Percentiles rank a stretch among this genome's conserved stretches.
phyloP scores from a whole-genome alignment of 2,113 vertebrate species.

The Plectropomus leopardus region DNA sequence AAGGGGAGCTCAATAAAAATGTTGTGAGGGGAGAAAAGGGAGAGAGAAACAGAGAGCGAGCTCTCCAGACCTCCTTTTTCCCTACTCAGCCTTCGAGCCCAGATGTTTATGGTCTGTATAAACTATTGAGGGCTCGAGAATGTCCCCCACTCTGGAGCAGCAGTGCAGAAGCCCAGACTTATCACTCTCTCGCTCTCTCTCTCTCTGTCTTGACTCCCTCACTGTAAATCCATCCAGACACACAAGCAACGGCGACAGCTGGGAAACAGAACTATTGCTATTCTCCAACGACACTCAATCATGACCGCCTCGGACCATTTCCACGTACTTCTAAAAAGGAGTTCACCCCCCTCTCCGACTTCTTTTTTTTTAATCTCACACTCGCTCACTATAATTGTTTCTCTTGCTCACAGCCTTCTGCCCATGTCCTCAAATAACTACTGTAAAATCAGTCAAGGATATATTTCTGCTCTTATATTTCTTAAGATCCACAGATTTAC shows the following conservation, averaged over 20 bases:
- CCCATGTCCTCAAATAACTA: conserved; percentile 53
- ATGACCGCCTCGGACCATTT: conserved; percentile 70
- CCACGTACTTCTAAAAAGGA: conserved; percentile 59
- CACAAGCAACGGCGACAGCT: conserved; percentile 77
- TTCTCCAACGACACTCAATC: conserved; percentile 76
- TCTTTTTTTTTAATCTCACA: conserved; percentile 37
- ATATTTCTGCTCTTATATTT: conserved; percentile 14
- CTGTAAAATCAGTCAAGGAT: conserved; percentile 14
- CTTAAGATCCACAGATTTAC: conserved; percentile 17
- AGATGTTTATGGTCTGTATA: conserved; percentile 88
- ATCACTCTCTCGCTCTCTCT: conserved; percentile 69
- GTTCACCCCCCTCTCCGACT: neutral
- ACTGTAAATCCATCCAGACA: conserved; percentile 81
- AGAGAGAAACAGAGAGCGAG: conserved; percentile 41
- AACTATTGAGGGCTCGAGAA: conserved; percentile 85
- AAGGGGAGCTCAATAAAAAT: conserved; percentile 80
- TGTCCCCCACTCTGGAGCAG: conserved; percentile 81
- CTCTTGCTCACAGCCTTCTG: conserved; percentile 33
- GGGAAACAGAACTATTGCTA: conserved; percentile 79
- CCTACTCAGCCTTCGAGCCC: conserved; percentile 81
- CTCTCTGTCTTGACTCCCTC: conserved; percentile 63
- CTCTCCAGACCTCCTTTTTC: conserved; percentile 79
- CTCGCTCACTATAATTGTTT: conserved; percentile 39
- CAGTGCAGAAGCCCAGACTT: conserved; percentile 80
- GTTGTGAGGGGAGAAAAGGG: conserved; percentile 73